Evolutionary conservation across 2,888 invertebrate species (phyloP).

Genomic region (Lasioglossum marginatum): DNA sequence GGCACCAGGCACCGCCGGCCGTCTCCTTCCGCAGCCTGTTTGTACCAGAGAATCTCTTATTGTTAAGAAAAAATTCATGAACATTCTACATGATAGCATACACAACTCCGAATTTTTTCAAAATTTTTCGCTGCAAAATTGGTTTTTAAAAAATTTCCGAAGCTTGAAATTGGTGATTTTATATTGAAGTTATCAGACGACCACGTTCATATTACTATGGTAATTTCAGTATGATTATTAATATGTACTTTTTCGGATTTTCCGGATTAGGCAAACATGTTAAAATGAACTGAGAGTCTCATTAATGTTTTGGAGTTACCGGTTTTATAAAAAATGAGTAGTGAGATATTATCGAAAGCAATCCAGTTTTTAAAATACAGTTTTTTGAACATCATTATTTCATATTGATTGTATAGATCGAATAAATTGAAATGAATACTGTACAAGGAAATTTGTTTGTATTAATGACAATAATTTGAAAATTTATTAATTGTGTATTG

Average conservation of each 20-base stretch:
- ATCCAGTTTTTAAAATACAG: no score
- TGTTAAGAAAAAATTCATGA: not conserved
- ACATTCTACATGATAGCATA: not conserved
- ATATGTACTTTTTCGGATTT: no score
- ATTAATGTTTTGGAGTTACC: no score
- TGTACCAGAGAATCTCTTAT: conserved; percentile 17
- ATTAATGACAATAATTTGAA: not conserved
- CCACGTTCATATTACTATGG: not conserved
- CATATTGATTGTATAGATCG: no score
- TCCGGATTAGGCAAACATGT: no score
- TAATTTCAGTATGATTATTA: not conserved
- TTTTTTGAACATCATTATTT: no score
- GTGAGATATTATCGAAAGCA: no score
- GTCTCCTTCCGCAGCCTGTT: conserved; percentile 88
- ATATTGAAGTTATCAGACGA: not conserved
- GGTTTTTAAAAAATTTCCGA: not conserved
- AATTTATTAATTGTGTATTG: not conserved
- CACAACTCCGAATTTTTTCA: not conserved
- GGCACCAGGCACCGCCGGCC: conserved; percentile 93
- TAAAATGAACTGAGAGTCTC: no score
- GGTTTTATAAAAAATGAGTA: no score
- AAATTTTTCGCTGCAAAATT: not conserved
- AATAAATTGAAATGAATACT: not conserved
- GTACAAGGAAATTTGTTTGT: not conserved
- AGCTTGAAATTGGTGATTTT: no score